Percentiles rank a stretch among this genome's conserved stretches.
Evolutionary conservation across 2,113 vertebrate genomes (phyloP).

Genomic region (Agelaius phoeniceus): DNA sequence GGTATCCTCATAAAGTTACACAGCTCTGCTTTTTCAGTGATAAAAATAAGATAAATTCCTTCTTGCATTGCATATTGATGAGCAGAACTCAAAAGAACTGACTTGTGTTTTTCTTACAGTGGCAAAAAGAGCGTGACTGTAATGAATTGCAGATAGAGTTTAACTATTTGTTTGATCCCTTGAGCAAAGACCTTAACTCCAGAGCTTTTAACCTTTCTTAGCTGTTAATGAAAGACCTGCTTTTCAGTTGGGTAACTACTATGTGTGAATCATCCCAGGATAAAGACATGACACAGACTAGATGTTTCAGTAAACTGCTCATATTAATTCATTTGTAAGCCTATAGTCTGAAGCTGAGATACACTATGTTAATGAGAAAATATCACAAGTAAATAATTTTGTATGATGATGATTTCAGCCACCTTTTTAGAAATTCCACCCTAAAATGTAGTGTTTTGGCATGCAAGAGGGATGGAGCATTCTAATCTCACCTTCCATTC

Average conservation of each 20-base stretch:
- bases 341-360: background rate
- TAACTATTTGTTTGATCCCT: background rate
- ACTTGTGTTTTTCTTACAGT: background rate
- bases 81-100: background rate
- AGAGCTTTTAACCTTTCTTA: conserved; percentile 10
- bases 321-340: background rate
- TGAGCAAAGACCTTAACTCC: background rate
- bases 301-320: background rate
- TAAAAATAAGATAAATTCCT: conserved; percentile 8
- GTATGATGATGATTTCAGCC: background rate
- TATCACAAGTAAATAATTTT: background rate
- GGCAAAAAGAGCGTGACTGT: background rate
- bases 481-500: background rate
- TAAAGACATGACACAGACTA: background rate
- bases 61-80: background rate
- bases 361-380: background rate
- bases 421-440: background rate
- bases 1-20: background rate
- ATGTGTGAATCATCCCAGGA: background rate
- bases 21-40: background rate
- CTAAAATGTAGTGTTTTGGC: background rate
- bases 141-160: background rate
- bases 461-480: background rate
- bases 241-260: background rate
- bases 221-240: background rate